These are phyloP conservation scores for Bedellia somnulentella DNA, from an alignment of 2,888 invertebrate species.

Conservation along the genomic window DNA sequence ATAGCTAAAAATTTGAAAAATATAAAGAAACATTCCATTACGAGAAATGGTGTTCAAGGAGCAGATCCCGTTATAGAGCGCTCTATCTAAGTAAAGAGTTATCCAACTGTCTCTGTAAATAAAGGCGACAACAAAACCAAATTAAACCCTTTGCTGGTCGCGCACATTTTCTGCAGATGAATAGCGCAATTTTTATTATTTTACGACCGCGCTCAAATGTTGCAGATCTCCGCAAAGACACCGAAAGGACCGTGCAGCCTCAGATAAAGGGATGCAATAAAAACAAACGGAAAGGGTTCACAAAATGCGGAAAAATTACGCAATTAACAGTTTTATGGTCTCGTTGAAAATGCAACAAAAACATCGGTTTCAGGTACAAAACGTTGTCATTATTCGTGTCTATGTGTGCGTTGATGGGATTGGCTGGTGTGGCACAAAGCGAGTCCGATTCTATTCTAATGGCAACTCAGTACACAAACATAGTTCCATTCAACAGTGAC, in stretches of 20 bases:
- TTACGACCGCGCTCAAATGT: constrained; percentile 37
- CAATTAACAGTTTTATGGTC: constrained; percentile 41
- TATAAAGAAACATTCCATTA: too few relatives aligned
- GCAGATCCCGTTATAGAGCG: constrained; percentile 42
- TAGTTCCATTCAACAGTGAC: constrained; percentile 30
- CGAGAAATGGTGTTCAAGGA: constrained; percentile 26
- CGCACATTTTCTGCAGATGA: constrained; percentile 44
- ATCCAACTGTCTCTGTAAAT: constrained; percentile 18
- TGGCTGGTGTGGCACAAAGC: too few relatives aligned
- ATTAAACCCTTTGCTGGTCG: constrained; percentile 42
- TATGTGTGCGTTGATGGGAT: too few relatives aligned
- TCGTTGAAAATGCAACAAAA: constrained; percentile 23
- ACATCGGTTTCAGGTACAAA: constrained; percentile 49
- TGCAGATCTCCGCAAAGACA: constrained; percentile 49
- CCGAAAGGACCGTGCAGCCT: constrained; percentile 25
- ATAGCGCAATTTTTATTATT: constrained; percentile 54
- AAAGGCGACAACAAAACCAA: constrained; percentile 38
- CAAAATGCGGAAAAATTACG: constrained; percentile 56
- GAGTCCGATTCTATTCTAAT: too few relatives aligned
- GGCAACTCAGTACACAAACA: too few relatives aligned
- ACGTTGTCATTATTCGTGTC: constrained; percentile 26
- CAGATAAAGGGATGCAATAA: constrained; percentile 42
- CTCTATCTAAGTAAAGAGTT: constrained; percentile 13
- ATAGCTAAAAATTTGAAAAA: too few relatives aligned
- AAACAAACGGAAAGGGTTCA: constrained; percentile 59